Base-by-base conservation (phyloP, 2,888 invertebrate genomes). In the Drosophila yooni region DNA sequence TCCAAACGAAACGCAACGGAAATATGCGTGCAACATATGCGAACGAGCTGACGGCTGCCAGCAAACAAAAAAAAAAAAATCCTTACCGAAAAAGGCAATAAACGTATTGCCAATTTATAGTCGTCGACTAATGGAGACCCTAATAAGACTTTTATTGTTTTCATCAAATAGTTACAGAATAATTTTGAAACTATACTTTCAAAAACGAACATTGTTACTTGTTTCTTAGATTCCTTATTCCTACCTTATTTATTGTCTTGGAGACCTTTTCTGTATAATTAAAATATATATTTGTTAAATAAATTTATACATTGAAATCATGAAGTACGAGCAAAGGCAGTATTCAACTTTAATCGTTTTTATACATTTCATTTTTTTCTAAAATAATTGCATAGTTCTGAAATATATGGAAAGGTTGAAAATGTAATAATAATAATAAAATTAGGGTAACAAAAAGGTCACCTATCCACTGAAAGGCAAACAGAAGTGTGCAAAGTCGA, bases 1-100 rank as follows among this genome's bases (percentile, higher is more conserved):
- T 40, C 69, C 69, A 46, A 25, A 51, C 18, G 29, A 65, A 70
- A 67, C 76, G 71, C 57, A 86, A 70, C 86, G 84, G 84, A 88
- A 88, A 84, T 84, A 79, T 79, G 86, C 63, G 71, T 77, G 74
- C 76, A 76, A 81, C 83, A 83, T 83, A 79, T 84, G 86, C 51
- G 64, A 66, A 34, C 46, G 48, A 53, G 60, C 60, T 53, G 61
- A 67, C 79, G 59, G 63, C 34, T 74, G 74, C 3, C 63, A 74
- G 63, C 64, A 63, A 75, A 75, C 63, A 79, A 57, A 43, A 43
- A 18, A 21, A 18, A 21, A 43, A 21, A 50, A 50, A 27, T 0
- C 15, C 3, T 25, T 4, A 25, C 25, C 25, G 7, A 46, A 25
- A 46, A 25, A 25, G 21, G 15, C 46, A 46, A 46, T 46, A 46